Base-by-base conservation (phyloP, 2,113 vertebrate species). In the Miniopterus natalensis region DNA sequence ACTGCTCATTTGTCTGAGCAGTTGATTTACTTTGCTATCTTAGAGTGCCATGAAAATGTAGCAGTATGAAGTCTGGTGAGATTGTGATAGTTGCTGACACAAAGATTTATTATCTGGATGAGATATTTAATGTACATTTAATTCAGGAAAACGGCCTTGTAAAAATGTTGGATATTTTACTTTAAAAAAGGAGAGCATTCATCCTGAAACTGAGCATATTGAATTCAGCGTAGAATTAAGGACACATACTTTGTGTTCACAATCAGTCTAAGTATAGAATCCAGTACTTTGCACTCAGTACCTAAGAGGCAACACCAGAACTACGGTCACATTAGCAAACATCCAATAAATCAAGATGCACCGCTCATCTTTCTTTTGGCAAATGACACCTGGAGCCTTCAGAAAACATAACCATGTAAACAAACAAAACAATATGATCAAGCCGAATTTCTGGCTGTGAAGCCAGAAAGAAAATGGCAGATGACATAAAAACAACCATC, bases 11-110 rank as follows among this genome's bases (percentile, higher is more conserved):
- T 93, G 59, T 94, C 55, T 78, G 77, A 91, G 73, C 49, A 78
- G 71, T 40, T 95, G 85, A 85, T 94, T 96, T 95, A 95, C 61
- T 97, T 74, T 66, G 21, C 61, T 88, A 40, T 70, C 53, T 77
- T 73, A 85, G 17, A 29, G 10, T 42, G 36, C 57, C 61, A 85
- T n/a, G 66, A 94, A 96, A 77, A 63, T 63, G 53, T 25, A 63
- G 73, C 23, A 74, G 47, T 91, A 93, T 94, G 11, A 96, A 88
- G 95, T 93, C 73, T 93, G 61, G 42, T 78, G 45, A 77, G 27
- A 77, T 59, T 53, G 40, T 6, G 55, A 42, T 53, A 83, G 77
- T 45, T 90, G 31, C 81, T 91, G 85, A 78, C 47, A 70, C 17
- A 70, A 88, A 94, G 36, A 91, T 94, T 83, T 91, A 84, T 79